These are phyloP conservation scores for Habropoda laboriosa DNA, from an alignment of 1,140 invertebrate genomes.

Conservation along the genomic window DNA sequence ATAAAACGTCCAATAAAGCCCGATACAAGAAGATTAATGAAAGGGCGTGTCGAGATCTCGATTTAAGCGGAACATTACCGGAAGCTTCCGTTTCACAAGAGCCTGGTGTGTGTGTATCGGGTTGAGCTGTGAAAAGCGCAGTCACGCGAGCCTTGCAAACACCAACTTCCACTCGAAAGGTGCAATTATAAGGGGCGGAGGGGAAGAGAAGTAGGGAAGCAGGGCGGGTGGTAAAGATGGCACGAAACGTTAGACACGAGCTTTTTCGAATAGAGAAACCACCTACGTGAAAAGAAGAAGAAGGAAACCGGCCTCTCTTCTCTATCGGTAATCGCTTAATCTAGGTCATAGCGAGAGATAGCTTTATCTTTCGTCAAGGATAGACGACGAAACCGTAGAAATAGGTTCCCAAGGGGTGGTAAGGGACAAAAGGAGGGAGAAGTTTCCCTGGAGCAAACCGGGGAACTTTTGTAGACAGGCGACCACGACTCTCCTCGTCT, in stretches of 20 bases:
- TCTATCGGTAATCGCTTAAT: slow-evolving; percentile 10
- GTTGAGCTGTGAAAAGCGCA: not conserved
- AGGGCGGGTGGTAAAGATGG: not conserved
- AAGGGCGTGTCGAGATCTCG: not conserved
- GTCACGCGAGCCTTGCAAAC: not conserved
- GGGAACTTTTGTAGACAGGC: not conserved
- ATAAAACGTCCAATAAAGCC: not conserved
- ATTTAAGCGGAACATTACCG: not conserved
- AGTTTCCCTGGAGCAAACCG: slow-evolving; percentile 7
- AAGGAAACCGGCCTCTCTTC: not conserved
- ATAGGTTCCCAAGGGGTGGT: not conserved
- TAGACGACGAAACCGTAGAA: slow-evolving; percentile 13
- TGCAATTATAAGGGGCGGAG: slow-evolving; percentile 6
- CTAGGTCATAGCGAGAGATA: slow-evolving; percentile 2
- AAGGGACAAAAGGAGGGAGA: not conserved
- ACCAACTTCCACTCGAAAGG: not conserved
- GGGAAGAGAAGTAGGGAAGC: too few relatives aligned
- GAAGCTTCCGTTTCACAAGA: not conserved
- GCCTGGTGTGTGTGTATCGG: not conserved
- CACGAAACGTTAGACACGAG: not conserved
- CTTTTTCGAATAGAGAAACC: too few relatives aligned
- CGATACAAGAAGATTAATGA: not conserved
- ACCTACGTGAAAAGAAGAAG: not conserved
- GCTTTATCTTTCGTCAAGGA: not conserved
- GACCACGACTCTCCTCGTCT: not conserved